Evolutionary conservation across 2,113 vertebrate genomes (phyloP).

Genomic region (Nipponia nippon): DNA sequence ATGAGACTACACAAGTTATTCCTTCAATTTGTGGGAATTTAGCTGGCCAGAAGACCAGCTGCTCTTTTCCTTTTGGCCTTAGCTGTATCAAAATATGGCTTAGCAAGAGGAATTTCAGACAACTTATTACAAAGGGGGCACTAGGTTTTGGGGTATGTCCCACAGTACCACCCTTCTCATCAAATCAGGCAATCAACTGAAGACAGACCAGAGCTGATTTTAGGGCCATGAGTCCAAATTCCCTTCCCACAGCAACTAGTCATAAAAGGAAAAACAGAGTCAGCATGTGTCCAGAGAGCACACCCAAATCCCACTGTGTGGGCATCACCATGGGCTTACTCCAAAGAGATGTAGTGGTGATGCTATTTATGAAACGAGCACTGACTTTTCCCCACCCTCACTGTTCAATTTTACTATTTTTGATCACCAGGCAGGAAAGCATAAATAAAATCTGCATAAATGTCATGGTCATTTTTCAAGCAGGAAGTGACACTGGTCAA

Average conservation of each 20-base stretch:
- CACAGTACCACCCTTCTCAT: neutral
- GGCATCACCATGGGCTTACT: neutral
- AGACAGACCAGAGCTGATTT: neutral
- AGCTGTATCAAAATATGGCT: neutral
- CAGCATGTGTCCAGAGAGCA: neutral
- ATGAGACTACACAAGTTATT: neutral
- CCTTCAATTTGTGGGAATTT: neutral
- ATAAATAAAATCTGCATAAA: neutral
- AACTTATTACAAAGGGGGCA: neutral
- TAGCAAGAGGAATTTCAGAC: neutral
- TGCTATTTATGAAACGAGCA: neutral
- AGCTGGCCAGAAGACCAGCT: neutral
- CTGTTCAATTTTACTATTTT: neutral
- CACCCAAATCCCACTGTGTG: neutral
- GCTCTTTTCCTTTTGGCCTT: neutral
- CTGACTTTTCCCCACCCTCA: neutral
- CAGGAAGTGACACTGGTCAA: slow-evolving; percentile 46
- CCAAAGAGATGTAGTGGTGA: neutral
- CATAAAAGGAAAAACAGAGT: neutral
- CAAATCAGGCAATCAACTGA: neutral
- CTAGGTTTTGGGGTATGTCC: neutral
- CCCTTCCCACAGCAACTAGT: neutral
- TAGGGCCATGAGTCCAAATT: neutral
- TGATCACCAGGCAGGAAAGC: neutral
- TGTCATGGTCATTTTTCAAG: neutral